phyloP scores from a whole-genome alignment of 2,888 invertebrate species.

The Anorthoa munda region DNA sequence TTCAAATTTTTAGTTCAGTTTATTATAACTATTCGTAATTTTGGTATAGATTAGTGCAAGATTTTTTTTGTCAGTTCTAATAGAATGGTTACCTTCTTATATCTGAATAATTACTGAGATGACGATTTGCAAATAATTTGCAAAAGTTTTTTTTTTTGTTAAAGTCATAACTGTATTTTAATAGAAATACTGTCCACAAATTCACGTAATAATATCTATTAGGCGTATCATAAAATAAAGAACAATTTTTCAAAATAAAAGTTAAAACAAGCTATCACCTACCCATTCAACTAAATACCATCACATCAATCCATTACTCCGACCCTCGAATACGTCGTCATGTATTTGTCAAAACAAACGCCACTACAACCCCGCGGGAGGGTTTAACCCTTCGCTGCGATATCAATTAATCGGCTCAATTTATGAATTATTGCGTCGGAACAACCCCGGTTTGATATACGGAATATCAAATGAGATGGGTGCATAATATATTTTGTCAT shows the following conservation, averaged over 20 bases:
- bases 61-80: too few relatives aligned
- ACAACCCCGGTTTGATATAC: constrained; percentile 78
- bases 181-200: not conserved
- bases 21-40: too few relatives aligned
- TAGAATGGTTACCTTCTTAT: too few relatives aligned
- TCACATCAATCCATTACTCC: constrained; percentile 67
- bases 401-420: constrained; percentile 90
- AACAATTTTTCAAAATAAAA: not conserved
- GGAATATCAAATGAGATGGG: constrained; percentile 83
- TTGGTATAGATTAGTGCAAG: too few relatives aligned
- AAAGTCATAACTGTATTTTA: too few relatives aligned
- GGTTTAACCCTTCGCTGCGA: constrained; percentile 83
- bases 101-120: too few relatives aligned
- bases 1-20: too few relatives aligned
- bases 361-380: constrained; percentile 67
- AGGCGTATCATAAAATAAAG: not conserved
- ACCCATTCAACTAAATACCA: constrained; percentile 59
- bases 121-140: too few relatives aligned
- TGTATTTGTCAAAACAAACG: constrained; percentile 86
- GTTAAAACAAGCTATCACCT: not conserved
- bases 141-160: too few relatives aligned
- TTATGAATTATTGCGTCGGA: constrained; percentile 87
- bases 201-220: too few relatives aligned
- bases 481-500: constrained; percentile 72
- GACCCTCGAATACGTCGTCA: constrained; percentile 73